Base-by-base conservation (phyloP, 2,797 vertebrate genomes). In the Ctenopoma kingsleyae region DNA sequence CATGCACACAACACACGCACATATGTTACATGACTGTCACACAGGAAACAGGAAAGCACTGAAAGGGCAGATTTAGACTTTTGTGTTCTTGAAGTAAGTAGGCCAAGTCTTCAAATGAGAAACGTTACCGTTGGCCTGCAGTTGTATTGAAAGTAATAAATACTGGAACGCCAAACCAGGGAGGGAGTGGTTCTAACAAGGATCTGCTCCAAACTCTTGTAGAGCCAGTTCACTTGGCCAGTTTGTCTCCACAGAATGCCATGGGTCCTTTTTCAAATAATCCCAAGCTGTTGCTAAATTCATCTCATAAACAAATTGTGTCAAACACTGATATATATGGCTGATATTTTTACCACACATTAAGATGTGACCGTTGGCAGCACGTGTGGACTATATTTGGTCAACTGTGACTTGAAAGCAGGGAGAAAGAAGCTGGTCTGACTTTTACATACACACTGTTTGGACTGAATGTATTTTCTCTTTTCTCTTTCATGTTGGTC, bases 11-110 rank as follows among this genome's bases (percentile, higher is more conserved):
- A 27, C 19, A 49, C 62, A 56, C 23, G 53, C 43, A 17, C 57
- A 17, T 67, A 44, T 74, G 63, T 20, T 80, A 41, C 6, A 6
- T 0, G 57, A 35, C 76, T 53, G 76, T 84, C 79, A n/a, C n/a
- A n/a, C n/a, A n/a, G n/a, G n/a, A n/a, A n/a, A n/a, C n/a, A n/a
- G n/a, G n/a, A n/a, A n/a, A n/a, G n/a, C 25, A 27, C 27, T 78
- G 78, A 90, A 80, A 87, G 81, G 82, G 66, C 76, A 70, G 80
- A 77, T 71, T 86, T 76, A 68, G 71, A 83, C 56, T 67, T 90
- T 87, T 83, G 78, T 84, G 69, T 70, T 74, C 27, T 70, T 76
- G 71, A 40, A 46, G 6, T 70, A 74, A 85, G 52, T 59, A 59
- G 56, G 85, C 59, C 67, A 72, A 20, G 10, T 67, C 65, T 77